A percentile compares a stretch with the other conserved stretches of the same genome.
phyloP scores from a whole-genome alignment of 2,888 invertebrate species.

The Formica aserva region DNA sequence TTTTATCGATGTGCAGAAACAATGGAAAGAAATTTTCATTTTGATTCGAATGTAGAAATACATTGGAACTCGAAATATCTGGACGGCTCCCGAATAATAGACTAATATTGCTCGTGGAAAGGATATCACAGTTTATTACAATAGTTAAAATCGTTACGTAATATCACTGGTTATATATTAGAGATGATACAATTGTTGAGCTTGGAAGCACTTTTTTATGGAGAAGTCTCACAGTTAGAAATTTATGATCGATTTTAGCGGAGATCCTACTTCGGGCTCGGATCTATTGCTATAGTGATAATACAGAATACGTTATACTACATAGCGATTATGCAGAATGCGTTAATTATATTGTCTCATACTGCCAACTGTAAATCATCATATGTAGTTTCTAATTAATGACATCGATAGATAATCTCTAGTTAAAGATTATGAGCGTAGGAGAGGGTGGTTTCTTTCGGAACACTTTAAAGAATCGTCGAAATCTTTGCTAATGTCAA shows the following conservation, averaged over 20 bases:
- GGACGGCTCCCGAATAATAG: conserved; percentile 1
- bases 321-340: conserved; percentile 49
- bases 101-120: conserved; percentile 36
- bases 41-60: conserved; percentile 15
- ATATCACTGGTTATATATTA: conserved; percentile 58
- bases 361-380: conserved; percentile 69
- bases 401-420: conserved; percentile 49
- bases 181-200: conserved; percentile 66
- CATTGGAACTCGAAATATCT: conserved; percentile 13
- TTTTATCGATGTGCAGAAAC: neutral
- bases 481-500: neutral
- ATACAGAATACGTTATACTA: conserved; percentile 41
- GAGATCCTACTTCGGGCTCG: conserved; percentile 25
- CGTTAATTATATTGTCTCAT: conserved; percentile 65
- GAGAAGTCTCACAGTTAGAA: conserved; percentile 54
- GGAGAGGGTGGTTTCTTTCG: neutral
- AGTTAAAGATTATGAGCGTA: conserved; percentile 15
- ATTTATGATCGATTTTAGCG: conserved; percentile 37
- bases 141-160: conserved; percentile 53
- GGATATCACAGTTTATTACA: conserved; percentile 41
- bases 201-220: conserved; percentile 73
- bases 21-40: neutral
- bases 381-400: conserved; percentile 50
- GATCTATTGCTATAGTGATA: conserved; percentile 52
- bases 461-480: conserved; percentile 29